A percentile compares a stretch with the other conserved stretches of the same genome.
Conservation (phyloP, 2,113 vertebrate species). For the Rhinopithecus roxellana region DNA sequence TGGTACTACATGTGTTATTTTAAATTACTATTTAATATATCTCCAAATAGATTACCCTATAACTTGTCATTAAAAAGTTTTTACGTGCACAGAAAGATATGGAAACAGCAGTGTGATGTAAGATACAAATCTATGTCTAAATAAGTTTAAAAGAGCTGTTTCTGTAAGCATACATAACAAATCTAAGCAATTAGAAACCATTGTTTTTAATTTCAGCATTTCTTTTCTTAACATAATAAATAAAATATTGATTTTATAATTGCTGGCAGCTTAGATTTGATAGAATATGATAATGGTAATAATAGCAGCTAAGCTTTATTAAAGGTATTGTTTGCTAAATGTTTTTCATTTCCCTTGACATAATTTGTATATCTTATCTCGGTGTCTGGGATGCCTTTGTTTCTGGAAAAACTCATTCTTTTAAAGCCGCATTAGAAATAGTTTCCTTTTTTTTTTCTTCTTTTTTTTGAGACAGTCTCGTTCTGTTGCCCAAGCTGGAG, state of each 20-base stretch:
- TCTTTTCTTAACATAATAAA: neutral
- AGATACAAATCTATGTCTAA: neutral
- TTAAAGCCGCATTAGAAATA: neutral
- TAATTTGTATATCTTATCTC: neutral
- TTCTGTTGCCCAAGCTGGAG: too few species aligned
- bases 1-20: neutral
- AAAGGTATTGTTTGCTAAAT: neutral
- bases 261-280: neutral
- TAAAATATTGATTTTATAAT: neutral
- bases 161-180: neutral
- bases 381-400: neutral
- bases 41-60: neutral
- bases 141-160: neutral
- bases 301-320: neutral
- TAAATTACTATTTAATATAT: neutral
- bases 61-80: neutral
- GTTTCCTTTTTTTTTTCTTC: neutral
- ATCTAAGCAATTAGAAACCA: constrained; percentile 6
- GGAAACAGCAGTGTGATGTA: neutral
- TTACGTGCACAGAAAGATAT: neutral
- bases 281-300: neutral
- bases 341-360: neutral
- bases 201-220: constrained; percentile 1
- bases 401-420: neutral
- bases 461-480: too few species aligned